phyloP scores from a whole-genome alignment of 2,888 invertebrate species.

The Trilocha varians region DNA sequence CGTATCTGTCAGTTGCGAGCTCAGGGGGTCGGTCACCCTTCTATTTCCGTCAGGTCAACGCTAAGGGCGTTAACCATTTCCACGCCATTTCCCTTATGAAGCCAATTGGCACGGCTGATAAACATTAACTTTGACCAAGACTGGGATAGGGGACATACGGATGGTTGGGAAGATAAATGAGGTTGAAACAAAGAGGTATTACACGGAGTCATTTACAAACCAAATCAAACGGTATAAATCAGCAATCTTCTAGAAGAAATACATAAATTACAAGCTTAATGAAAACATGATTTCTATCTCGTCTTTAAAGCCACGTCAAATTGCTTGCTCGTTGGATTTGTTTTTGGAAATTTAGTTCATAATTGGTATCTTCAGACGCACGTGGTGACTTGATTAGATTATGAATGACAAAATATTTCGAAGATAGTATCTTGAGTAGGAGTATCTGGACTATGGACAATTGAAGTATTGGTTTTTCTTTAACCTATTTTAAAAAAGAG shows the following conservation, averaged over 20 bases:
- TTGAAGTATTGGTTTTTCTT: too few relatives aligned
- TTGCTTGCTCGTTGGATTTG: too few relatives aligned
- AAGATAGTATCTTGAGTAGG: too few relatives aligned
- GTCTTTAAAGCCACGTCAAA: too few relatives aligned
- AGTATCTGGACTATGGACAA: too few relatives aligned
- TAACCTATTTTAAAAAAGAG: too few relatives aligned
- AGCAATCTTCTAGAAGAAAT: neutral
- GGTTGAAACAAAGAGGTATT: neutral
- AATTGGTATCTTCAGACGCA: too few relatives aligned
- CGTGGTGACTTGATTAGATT: too few relatives aligned
- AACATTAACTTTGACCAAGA: neutral
- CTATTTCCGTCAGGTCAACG: slow-evolving; percentile 47
- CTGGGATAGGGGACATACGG: neutral
- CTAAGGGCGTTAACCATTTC: slow-evolving; percentile 62
- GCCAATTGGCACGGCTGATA: slow-evolving; percentile 24
- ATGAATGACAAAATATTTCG: too few relatives aligned
- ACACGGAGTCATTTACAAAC: neutral
- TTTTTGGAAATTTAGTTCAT: too few relatives aligned
- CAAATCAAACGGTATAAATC: neutral
- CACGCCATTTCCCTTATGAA: slow-evolving; percentile 43
- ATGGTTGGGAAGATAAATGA: neutral
- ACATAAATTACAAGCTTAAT: too few relatives aligned
- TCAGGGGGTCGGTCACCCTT: slow-evolving; percentile 5
- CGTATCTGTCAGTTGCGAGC: neutral
- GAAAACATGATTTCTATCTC: too few relatives aligned